phyloP scores from a whole-genome alignment of 2,113 vertebrate species.

The Ciconia boyciana region DNA sequence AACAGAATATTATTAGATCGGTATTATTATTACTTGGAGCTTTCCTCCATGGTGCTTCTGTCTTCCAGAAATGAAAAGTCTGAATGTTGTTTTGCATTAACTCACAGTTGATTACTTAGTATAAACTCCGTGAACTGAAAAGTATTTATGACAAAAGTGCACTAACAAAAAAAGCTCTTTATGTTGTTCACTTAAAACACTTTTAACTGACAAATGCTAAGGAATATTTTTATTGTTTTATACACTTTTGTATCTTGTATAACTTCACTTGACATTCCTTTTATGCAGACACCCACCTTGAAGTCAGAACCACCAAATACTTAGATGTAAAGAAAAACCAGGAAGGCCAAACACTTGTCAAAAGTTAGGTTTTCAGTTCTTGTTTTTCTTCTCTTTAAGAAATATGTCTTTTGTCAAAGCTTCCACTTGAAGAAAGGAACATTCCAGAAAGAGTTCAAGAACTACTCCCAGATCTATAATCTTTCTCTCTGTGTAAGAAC shows the following conservation, averaged over 20 bases:
- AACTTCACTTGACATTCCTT: neutral
- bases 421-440: neutral
- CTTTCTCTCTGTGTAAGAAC: neutral
- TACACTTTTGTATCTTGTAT: neutral
- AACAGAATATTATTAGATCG: neutral
- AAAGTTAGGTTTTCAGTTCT: neutral
- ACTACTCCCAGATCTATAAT: neutral
- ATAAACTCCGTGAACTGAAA: neutral
- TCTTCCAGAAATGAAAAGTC: neutral
- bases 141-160: neutral
- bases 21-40: neutral
- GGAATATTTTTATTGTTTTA: neutral
- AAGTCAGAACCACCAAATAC: neutral
- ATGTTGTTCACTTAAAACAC: neutral
- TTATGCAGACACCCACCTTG: neutral
- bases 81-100: neutral
- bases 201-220: neutral
- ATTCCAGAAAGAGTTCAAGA: neutral
- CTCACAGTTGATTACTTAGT: neutral
- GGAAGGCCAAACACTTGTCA: neutral
- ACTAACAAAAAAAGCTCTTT: neutral
- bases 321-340: neutral
- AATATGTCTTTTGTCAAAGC: neutral
- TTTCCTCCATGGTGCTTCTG: neutral
- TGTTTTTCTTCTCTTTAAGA: neutral